Base-by-base conservation (phyloP, 1,140 invertebrate genomes). In the Tetramorium parvispinum region DNA sequence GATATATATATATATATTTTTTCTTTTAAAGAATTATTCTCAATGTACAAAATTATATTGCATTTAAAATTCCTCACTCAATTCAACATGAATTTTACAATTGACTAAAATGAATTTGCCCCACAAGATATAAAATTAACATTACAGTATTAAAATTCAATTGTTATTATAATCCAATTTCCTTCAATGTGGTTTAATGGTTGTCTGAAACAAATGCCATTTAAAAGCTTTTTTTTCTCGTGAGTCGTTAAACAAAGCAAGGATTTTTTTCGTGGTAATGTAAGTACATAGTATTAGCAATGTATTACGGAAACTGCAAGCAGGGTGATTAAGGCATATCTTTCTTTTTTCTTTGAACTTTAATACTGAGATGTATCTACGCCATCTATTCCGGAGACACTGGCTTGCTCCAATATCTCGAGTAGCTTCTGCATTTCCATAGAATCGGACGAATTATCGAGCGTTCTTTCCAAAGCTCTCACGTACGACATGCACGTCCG, bases 401-500 rank as follows among this genome's bases (percentile, higher is more conserved):
- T 95, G 61, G 94, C 94, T 86, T 95, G 94, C 85, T 95, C 94
- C 3, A 95, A 78, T 68, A 95, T 94, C 85, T 95, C 92, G 11
- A 95, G 91, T 24, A 95, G 88, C 46, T 95, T 94, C 40, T 94
- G 94, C 93, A 95, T 95, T 83, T 95, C 94, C 86, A 92, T 92
- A 46, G 94, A 94, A 78, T 95, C 94, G 0, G 93, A 91, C 4
- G 94, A 93, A 75, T 94, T 94, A 16, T 94, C 94, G 5, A 94
- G 88, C 4, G 93, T 94, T 89, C 93, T 91, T 70, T 95, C 94
- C 18, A 95, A 85, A 8, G 96, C 97, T 82, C 96, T 95, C 3
- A 98, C 98, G 92, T 98, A 98, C 61, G 97, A 97, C 92, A 98
- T 95, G 81, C 98, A 98, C 27, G 97, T 98, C 86, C 97, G 96